Conservation (phyloP, 2,113 vertebrate species). For the Brachypteracias leptosomus region DNA sequence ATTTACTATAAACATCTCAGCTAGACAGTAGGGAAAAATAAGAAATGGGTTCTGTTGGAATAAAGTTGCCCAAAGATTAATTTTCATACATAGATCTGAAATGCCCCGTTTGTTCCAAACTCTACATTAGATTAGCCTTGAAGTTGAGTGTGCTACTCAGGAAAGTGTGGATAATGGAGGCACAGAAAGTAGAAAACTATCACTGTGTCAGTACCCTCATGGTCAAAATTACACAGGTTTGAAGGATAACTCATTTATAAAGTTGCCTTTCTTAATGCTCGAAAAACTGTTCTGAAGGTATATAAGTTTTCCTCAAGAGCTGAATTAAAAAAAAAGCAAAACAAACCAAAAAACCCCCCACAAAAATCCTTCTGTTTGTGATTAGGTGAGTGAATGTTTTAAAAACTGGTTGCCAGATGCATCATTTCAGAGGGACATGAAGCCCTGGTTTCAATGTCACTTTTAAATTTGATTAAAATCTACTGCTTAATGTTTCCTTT, state of each 20-base stretch:
- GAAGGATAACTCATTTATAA: not conserved
- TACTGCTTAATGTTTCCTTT: not conserved
- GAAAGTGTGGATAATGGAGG: conserved; percentile 40
- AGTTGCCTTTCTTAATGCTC: not conserved
- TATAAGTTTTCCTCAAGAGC: not conserved
- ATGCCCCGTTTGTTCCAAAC: conserved; percentile 47
- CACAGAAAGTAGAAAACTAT: not conserved
- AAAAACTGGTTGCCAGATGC: not conserved
- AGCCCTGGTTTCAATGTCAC: not conserved
- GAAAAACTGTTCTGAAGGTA: not conserved
- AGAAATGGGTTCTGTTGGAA: not conserved
- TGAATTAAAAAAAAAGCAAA: not conserved
- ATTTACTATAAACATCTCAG: conserved; percentile 35
- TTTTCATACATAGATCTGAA: conserved; percentile 63
- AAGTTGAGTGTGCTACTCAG: conserved; percentile 39
- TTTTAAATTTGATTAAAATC: not conserved
- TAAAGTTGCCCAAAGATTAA: conserved; percentile 34
- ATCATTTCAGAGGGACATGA: not conserved
- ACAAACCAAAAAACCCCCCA: not conserved
- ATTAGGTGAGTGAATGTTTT: not conserved
- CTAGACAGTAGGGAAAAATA: not conserved
- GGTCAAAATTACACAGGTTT: not conserved
- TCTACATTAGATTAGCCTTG: conserved; percentile 50
- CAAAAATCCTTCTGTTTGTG: not conserved
- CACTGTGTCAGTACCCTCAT: not conserved